These are phyloP conservation scores for Periplaneta americana DNA, from an alignment of 1,140 invertebrate species.

Conservation along the genomic window DNA sequence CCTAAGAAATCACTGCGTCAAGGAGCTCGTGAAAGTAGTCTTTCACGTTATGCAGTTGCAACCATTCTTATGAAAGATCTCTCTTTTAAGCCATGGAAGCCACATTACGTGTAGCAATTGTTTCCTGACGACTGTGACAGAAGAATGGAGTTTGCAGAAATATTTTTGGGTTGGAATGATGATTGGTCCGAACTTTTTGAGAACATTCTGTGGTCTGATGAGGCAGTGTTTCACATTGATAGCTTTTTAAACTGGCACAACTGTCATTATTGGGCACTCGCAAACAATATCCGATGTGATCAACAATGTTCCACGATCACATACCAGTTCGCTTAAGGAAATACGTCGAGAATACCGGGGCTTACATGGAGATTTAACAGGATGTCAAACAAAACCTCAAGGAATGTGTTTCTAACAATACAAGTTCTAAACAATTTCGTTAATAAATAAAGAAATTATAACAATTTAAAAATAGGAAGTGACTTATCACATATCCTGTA, in stretches of 20 bases:
- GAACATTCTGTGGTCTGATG: background rate
- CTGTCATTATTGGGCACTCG: background rate
- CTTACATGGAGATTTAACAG: background rate
- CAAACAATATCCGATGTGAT: background rate
- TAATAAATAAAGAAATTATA: too few relatives aligned
- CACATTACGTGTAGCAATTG: too few relatives aligned
- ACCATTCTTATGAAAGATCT: background rate
- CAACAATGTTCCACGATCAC: background rate
- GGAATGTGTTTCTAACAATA: background rate
- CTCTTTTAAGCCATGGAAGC: too few relatives aligned
- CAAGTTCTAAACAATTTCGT: background rate
- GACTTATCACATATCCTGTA: too few relatives aligned
- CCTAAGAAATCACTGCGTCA: background rate
- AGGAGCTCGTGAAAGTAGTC: background rate
- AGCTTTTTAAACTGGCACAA: background rate
- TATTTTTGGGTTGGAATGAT: background rate
- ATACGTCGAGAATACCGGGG: background rate
- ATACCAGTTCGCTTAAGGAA: background rate
- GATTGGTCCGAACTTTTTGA: background rate
- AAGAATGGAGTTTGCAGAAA: background rate
- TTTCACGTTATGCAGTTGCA: background rate
- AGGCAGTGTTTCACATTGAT: background rate
- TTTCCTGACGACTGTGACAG: background rate
- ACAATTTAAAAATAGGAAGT: too few relatives aligned
- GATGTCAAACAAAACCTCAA: background rate